These are phyloP conservation scores for Adoxophyes honmai DNA, from an alignment of 1,140 invertebrate species.

Conservation along the genomic window DNA sequence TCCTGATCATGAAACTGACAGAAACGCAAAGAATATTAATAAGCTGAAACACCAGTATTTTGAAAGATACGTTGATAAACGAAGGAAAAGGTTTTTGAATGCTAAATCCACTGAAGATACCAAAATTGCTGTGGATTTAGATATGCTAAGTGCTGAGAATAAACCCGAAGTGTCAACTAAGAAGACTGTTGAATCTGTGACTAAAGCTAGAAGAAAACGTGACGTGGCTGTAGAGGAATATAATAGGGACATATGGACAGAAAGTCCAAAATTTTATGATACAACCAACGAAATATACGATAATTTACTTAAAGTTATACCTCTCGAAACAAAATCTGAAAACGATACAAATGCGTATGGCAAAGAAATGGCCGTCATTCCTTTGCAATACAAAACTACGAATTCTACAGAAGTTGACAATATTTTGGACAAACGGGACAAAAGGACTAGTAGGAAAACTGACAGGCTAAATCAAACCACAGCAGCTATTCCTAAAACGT, in stretches of 20 bases:
- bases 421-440: slow-evolving; percentile 64
- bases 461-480: slow-evolving; percentile 75
- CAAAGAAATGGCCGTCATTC: slow-evolving; percentile 50
- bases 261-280: slow-evolving; percentile 33
- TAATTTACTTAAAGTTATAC: slow-evolving; percentile 57
- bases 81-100: slow-evolving; percentile 60
- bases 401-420: slow-evolving; percentile 62
- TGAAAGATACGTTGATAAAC: slow-evolving; percentile 65
- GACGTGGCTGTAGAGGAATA: slow-evolving; percentile 46
- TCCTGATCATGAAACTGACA: slow-evolving; percentile 38
- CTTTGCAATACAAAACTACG: slow-evolving; percentile 51
- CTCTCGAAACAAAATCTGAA: slow-evolving; percentile 32
- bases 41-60: slow-evolving; percentile 69
- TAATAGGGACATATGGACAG: slow-evolving; percentile 40
- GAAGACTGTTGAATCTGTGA: slow-evolving; percentile 24
- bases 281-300: slow-evolving; percentile 37
- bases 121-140: slow-evolving; percentile 41
- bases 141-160: slow-evolving; percentile 44
- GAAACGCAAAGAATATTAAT: slow-evolving; percentile 54
- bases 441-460: slow-evolving; percentile 73
- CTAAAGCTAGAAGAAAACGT: slow-evolving; percentile 46
- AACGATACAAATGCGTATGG: slow-evolving; percentile 30
- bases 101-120: slow-evolving; percentile 37
- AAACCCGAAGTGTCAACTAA: slow-evolving; percentile 25
- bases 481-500: slow-evolving; percentile 73